Evolutionary conservation across 2,888 invertebrate genomes (phyloP).

Genomic region (Eupithecia centaureata): DNA sequence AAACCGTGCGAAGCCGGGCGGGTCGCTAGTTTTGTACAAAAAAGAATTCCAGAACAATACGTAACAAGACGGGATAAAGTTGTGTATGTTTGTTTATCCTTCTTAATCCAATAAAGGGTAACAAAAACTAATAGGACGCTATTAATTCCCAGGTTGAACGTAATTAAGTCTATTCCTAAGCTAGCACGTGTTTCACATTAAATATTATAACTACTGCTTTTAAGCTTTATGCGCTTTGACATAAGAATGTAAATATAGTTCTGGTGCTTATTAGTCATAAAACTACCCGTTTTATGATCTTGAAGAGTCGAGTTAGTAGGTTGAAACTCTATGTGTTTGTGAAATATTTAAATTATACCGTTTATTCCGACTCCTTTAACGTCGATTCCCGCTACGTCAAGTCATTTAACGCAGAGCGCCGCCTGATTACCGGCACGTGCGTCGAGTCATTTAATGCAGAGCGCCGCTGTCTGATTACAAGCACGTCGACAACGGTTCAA

Average conservation of each 20-base stretch:
- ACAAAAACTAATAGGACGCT: background rate
- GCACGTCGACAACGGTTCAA: too few relatives aligned
- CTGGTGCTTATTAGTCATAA: background rate
- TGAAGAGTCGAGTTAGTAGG: background rate
- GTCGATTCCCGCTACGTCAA: too few relatives aligned
- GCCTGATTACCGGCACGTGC: too few relatives aligned
- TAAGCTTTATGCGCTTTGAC: slow-evolving; percentile 7
- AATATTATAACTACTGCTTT: slow-evolving; percentile 5
- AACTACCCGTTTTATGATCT: background rate
- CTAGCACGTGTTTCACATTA: slow-evolving; percentile 20
- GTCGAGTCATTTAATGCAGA: too few relatives aligned
- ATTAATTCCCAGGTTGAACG: slow-evolving; percentile 17
- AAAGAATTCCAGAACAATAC: too few relatives aligned
- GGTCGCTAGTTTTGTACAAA: too few relatives aligned
- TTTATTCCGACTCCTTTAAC: too few relatives aligned
- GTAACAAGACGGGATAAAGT: background rate
- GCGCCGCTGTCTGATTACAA: too few relatives aligned
- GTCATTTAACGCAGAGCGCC: too few relatives aligned
- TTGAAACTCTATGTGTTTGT: background rate
- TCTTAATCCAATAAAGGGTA: slow-evolving; percentile 7
- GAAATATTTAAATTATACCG: too few relatives aligned
- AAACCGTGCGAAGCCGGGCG: too few relatives aligned
- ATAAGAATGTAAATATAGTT: background rate
- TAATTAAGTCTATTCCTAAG: slow-evolving; percentile 17
- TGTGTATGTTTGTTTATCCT: background rate